These are phyloP conservation scores for Synanceia verrucosa DNA, from an alignment of 2,797 vertebrate genomes.

Conservation along the genomic window DNA sequence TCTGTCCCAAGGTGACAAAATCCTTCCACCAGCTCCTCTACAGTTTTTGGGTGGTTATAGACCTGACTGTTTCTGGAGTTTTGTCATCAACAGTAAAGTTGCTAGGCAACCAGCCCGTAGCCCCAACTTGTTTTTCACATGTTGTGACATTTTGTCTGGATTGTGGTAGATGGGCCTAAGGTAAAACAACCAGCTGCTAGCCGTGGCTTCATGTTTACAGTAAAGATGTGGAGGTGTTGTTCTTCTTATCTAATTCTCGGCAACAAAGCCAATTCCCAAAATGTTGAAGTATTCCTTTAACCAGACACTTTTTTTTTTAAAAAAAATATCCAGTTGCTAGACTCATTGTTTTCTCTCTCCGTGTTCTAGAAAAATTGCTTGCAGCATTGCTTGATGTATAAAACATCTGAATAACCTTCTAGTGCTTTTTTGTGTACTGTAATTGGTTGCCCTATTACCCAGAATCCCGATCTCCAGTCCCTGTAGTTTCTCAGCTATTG, in stretches of 20 bases:
- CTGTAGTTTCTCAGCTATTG: slow-evolving; percentile 70
- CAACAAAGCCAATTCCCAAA: not conserved
- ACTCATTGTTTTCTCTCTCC: too few relatives aligned
- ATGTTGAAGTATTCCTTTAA: not conserved
- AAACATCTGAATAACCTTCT: not conserved
- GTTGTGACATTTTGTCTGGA: not conserved
- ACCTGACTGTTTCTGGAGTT: not conserved
- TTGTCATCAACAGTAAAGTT: not conserved
- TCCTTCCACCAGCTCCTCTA: too few relatives aligned
- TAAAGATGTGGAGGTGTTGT: not conserved
- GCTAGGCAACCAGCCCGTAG: not conserved
- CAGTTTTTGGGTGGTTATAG: too few relatives aligned
- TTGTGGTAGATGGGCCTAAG: not conserved
- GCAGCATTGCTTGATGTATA: not conserved
- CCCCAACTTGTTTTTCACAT: not conserved
- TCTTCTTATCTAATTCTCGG: not conserved
- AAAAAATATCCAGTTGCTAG: too few relatives aligned
- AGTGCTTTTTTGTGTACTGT: not conserved
- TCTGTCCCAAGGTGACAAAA: too few relatives aligned
- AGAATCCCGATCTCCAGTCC: slow-evolving; percentile 85
- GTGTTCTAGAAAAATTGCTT: not conserved
- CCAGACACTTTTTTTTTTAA: too few relatives aligned
- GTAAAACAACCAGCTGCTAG: not conserved
- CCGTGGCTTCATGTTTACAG: not conserved
- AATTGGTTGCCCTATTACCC: slow-evolving; percentile 67